phyloP scores from a whole-genome alignment of 2,797 vertebrate species.

The Hippoglossus hippoglossus region DNA sequence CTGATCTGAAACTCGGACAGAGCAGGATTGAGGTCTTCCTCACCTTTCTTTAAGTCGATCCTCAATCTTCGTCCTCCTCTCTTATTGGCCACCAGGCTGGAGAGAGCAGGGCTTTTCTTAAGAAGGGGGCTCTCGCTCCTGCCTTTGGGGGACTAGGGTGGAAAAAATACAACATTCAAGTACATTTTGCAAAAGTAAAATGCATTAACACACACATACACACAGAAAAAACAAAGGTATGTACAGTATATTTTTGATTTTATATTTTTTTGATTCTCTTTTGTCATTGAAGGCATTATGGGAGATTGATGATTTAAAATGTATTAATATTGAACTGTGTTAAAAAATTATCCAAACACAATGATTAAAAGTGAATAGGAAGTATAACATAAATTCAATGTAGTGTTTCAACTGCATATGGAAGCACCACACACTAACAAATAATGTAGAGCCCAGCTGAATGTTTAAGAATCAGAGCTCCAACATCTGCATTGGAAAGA shows the following conservation, averaged over 20 bases:
- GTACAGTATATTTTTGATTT: background rate
- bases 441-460: background rate
- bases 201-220: too few species aligned
- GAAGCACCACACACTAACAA: background rate
- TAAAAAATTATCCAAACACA: background rate
- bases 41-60: constrained; percentile 97
- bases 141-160: constrained; percentile 51
- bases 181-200: background rate
- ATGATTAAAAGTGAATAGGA: background rate
- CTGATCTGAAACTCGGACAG: background rate
- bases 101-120: constrained; percentile 85
- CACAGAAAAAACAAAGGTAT: too few species aligned
- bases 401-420: background rate
- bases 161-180: constrained; percentile 14
- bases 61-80: constrained; percentile 89
- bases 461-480: background rate
- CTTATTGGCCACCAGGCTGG: constrained; percentile 88
- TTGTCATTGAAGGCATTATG: too few species aligned
- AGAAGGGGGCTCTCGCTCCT: constrained; percentile 78
- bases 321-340: too few species aligned
- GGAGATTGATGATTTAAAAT: too few species aligned
- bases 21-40: constrained; percentile 18
- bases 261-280: background rate
- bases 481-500: background rate
- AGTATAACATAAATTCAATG: background rate